Evolutionary conservation across 2,113 vertebrate genomes (phyloP).

Genomic region (Vimba vimba): DNA sequence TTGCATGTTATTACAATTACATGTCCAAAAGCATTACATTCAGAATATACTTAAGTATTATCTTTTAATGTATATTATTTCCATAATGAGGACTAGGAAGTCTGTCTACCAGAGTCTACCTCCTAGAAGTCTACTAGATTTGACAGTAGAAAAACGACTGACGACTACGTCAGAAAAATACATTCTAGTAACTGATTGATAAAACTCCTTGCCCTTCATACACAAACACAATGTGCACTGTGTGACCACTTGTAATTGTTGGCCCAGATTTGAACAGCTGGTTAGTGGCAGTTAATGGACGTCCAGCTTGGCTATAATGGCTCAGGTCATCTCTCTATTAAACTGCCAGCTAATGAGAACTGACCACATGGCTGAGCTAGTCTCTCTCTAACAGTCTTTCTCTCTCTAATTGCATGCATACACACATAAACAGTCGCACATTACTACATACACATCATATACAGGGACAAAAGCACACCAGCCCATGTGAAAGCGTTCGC

Average conservation of each 20-base stretch:
- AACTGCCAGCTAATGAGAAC: background rate
- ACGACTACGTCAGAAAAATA: background rate
- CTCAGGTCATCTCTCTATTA: constrained; percentile 37
- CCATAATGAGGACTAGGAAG: too few species aligned
- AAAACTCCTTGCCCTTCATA: constrained; percentile 4
- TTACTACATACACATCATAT: background rate
- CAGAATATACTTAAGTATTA: too few species aligned
- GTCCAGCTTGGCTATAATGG: constrained; percentile 48
- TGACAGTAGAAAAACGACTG: background rate
- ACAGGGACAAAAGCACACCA: constrained; percentile 18
- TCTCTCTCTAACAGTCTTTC: background rate
- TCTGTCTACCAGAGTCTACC: too few species aligned
- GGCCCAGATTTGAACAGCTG: constrained; percentile 71
- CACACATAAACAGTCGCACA: background rate
- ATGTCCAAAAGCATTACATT: too few species aligned
- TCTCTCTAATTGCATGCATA: constrained; percentile 1
- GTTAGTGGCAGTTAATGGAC: constrained; percentile 68
- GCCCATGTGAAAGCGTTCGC: background rate
- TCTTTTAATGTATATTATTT: too few species aligned
- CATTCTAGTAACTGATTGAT: constrained; percentile 12
- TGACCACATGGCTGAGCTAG: background rate
- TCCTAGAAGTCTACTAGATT: background rate
- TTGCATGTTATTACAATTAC: too few species aligned
- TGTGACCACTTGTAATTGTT: constrained; percentile 61
- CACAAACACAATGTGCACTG: constrained; percentile 37